phyloP scores from a whole-genome alignment of 2,888 invertebrate species.

The Megalurothrips usitatus region DNA sequence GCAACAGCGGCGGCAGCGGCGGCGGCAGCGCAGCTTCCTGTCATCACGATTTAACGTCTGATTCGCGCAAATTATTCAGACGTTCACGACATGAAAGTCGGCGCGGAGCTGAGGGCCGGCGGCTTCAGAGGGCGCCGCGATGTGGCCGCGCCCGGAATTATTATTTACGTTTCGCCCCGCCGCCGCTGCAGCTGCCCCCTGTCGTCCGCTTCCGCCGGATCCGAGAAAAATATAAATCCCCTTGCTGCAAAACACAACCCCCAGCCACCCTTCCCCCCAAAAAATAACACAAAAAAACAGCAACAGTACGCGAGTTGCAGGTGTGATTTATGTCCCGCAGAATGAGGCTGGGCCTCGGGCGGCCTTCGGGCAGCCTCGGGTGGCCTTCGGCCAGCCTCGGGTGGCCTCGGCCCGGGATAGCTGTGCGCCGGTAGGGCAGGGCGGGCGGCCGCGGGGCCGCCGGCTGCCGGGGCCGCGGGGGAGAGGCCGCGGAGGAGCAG shows the following conservation, averaged over 20 bases:
- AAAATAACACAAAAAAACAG: neutral
- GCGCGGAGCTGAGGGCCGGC: too few relatives aligned
- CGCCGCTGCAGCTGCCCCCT: slow-evolving; percentile 11
- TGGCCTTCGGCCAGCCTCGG: too few relatives aligned
- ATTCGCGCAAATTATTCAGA: neutral
- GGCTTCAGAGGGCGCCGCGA: neutral
- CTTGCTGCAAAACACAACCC: slow-evolving; percentile 15
- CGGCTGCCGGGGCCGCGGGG: too few relatives aligned
- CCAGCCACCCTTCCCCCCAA: too few relatives aligned
- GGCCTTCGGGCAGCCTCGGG: too few relatives aligned
- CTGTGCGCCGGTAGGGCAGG: too few relatives aligned
- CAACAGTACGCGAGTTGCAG: neutral
- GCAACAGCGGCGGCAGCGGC: neutral
- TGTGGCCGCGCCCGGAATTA: neutral
- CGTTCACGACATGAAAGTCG: too few relatives aligned
- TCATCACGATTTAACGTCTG: neutral
- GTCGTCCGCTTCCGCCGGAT: slow-evolving; percentile 16
- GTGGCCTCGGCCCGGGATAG: too few relatives aligned
- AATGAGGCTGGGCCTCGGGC: neutral
- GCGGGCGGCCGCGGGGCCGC: too few relatives aligned
- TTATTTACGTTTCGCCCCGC: neutral
- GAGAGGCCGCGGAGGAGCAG: too few relatives aligned
- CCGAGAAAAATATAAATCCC: slow-evolving; percentile 22
- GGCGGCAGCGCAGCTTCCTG: neutral
- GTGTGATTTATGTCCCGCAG: slow-evolving; percentile 19